Evolutionary conservation across 2,113 vertebrate species (phyloP).

Genomic region (Epinephelus lanceolatus): DNA sequence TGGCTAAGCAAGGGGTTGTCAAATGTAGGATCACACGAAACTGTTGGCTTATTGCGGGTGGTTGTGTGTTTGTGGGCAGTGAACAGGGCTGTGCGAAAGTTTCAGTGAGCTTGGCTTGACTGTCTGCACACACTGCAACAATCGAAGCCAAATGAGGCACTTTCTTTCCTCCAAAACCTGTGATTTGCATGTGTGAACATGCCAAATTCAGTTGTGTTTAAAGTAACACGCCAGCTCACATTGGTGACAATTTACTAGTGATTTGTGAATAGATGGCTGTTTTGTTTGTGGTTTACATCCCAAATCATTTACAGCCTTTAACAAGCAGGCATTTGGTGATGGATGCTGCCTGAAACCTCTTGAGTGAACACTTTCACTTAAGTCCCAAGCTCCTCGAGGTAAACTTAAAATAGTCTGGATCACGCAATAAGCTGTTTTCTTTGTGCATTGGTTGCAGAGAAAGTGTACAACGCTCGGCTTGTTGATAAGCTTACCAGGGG

Average conservation of each 20-base stretch:
- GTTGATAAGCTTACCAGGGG: slow-evolving; percentile 40
- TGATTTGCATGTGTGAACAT: neutral
- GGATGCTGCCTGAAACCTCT: neutral
- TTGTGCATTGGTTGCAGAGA: slow-evolving; percentile 11
- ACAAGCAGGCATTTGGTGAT: neutral
- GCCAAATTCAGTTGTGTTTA: neutral
- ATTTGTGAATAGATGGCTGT: slow-evolving; percentile 1
- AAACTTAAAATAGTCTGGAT: neutral
- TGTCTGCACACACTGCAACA: slow-evolving; percentile 1
- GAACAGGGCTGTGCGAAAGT: slow-evolving; percentile 16
- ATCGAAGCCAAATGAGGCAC: neutral
- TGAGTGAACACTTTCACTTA: neutral
- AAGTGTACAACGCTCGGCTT: slow-evolving; percentile 16
- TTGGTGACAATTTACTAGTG: slow-evolving; percentile 11
- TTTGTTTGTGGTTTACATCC: slow-evolving; percentile 11
- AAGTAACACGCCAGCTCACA: neutral
- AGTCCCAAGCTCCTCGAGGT: neutral
- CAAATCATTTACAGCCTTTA: neutral
- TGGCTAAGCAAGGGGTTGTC: neutral
- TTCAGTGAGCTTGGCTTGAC: slow-evolving; percentile 8
- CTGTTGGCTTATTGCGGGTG: neutral
- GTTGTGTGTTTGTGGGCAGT: slow-evolving; percentile 29
- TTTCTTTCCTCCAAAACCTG: slow-evolving; percentile 22
- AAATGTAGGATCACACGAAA: slow-evolving; percentile 11
- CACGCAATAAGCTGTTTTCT: slow-evolving; percentile 6